phyloP scores from a whole-genome alignment of 2,888 invertebrate genomes.

The Andrena camellia region DNA sequence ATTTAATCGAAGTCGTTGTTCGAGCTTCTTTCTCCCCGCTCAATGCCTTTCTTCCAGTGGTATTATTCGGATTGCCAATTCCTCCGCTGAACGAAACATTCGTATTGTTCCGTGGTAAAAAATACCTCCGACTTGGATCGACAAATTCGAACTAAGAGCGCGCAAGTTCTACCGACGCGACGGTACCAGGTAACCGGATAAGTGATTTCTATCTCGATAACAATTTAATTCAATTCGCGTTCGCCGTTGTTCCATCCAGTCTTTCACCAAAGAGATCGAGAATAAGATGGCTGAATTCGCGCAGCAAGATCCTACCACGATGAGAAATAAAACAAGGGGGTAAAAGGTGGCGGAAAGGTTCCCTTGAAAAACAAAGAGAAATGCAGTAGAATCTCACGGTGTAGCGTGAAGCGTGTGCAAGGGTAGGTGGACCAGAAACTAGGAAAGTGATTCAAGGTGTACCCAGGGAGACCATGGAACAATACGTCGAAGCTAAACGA shows the following conservation, averaged over 20 bases:
- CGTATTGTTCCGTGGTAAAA: not conserved
- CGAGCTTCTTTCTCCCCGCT: not conserved
- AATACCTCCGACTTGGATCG: not conserved
- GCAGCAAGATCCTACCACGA: not conserved
- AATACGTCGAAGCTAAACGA: slow-evolving; percentile 1
- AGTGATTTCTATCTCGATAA: too few species aligned
- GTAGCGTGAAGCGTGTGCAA: not conserved
- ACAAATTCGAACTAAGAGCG: not conserved
- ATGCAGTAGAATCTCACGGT: not conserved
- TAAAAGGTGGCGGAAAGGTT: not conserved
- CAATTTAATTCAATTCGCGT: too few species aligned
- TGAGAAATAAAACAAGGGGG: not conserved
- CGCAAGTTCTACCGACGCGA: not conserved
- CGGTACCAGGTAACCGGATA: not conserved
- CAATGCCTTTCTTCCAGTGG: not conserved
- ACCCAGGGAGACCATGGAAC: not conserved
- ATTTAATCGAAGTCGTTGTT: slow-evolving; percentile 44
- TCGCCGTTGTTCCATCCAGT: too few species aligned
- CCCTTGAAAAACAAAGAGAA: not conserved
- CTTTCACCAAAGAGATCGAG: too few species aligned
- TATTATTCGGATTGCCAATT: slow-evolving; percentile 18
- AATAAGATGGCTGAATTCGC: not conserved
- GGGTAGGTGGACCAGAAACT: not conserved
- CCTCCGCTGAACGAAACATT: not conserved
- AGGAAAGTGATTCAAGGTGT: slow-evolving; percentile 3